Percentiles rank a stretch among this genome's conserved stretches.
Conservation (phyloP, 2,888 invertebrate genomes). For the Trichogramma evanescens region DNA sequence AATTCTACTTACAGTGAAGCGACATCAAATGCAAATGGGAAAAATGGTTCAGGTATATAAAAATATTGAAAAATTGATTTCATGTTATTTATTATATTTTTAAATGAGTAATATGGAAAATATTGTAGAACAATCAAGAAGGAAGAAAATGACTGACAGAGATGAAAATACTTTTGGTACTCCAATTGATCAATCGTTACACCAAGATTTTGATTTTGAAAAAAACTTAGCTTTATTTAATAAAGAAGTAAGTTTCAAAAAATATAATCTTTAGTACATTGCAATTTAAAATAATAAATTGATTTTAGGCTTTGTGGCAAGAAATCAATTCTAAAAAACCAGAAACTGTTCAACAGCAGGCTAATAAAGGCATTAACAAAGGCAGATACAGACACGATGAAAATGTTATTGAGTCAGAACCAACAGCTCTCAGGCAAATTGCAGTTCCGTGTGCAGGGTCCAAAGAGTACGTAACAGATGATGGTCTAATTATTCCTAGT, state of each 20-base stretch:
- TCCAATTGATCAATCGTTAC: conserved; percentile 59
- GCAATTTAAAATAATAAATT: conserved; percentile 3
- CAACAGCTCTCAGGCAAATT: conserved; percentile 63
- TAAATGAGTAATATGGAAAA: neutral
- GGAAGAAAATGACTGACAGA: conserved; percentile 48
- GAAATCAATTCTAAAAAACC: conserved; percentile 63
- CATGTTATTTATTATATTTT: neutral
- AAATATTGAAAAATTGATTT: neutral
- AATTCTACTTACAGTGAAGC: conserved; percentile 28
- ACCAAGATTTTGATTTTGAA: conserved; percentile 88
- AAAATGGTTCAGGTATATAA: conserved; percentile 28
- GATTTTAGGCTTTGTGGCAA: conserved; percentile 63
- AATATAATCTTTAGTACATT: conserved; percentile 2
- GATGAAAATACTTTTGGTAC: conserved; percentile 75
- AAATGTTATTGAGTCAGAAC: conserved; percentile 66
- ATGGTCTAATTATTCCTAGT: conserved; percentile 73
- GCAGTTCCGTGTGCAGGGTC: conserved; percentile 59
- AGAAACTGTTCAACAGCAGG: conserved; percentile 54
- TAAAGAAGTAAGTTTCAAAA: conserved; percentile 53
- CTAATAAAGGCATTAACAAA: conserved; percentile 34
- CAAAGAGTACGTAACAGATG: conserved; percentile 70
- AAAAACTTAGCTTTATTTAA: conserved; percentile 87
- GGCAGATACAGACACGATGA: conserved; percentile 75
- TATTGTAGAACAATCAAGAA: conserved; percentile 36
- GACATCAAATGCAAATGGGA: conserved; percentile 34